phyloP scores from a whole-genome alignment of 2,888 invertebrate species.

The Andricus quercusramuli region DNA sequence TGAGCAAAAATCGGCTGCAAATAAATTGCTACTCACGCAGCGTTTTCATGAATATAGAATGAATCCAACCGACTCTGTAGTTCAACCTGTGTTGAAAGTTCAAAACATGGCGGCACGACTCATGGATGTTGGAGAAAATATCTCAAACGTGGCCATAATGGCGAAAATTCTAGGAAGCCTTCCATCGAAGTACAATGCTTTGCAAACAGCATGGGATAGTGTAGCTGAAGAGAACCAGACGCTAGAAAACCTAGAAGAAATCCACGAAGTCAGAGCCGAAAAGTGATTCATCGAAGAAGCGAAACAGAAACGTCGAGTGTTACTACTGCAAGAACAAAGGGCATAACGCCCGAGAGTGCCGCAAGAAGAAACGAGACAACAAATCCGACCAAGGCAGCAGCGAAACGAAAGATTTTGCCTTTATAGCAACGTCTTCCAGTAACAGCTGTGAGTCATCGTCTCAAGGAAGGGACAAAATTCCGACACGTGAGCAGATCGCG shows the following conservation, averaged over 20 bases:
- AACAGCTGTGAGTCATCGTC: neutral
- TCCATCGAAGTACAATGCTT: slow-evolving; percentile 55
- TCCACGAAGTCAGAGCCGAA: too few species aligned
- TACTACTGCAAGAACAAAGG: too few species aligned
- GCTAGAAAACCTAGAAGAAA: slow-evolving; percentile 50
- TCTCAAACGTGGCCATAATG: slow-evolving; percentile 52
- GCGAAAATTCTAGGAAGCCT: slow-evolving; percentile 60
- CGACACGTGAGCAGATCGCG: too few species aligned
- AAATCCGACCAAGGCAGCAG: neutral
- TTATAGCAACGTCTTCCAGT: slow-evolving; percentile 3
- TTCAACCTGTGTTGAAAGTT: slow-evolving; percentile 56
- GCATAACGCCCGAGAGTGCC: too few species aligned
- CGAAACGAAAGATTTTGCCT: slow-evolving; percentile 33
- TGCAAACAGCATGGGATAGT: slow-evolving; percentile 62
- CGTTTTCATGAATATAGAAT: slow-evolving; percentile 57
- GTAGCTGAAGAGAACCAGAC: slow-evolving; percentile 50
- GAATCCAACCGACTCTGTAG: slow-evolving; percentile 52
- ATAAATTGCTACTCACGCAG: slow-evolving; percentile 56
- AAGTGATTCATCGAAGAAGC: slow-evolving; percentile 27
- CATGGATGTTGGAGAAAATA: slow-evolving; percentile 53
- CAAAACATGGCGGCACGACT: slow-evolving; percentile 57
- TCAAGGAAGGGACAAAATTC: too few species aligned
- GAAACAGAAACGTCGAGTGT: too few species aligned
- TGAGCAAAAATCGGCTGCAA: slow-evolving; percentile 61
- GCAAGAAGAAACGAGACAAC: slow-evolving; percentile 26